A percentile compares a stretch with the other conserved stretches of the same genome.
These are phyloP conservation scores for Mastomys coucha DNA, from an alignment of 2,113 vertebrate genomes.

Conservation along the genomic window DNA sequence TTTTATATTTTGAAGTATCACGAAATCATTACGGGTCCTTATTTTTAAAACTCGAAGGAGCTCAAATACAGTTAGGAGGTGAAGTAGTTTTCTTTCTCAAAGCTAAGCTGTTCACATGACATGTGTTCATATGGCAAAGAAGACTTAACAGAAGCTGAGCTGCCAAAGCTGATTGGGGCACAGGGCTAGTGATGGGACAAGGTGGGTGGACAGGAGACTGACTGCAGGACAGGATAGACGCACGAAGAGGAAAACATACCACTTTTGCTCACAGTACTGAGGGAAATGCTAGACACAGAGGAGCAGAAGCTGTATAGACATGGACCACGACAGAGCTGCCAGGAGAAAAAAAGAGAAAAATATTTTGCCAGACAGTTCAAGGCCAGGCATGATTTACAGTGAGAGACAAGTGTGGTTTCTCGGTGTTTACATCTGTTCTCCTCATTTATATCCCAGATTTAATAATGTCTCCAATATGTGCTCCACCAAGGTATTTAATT, in stretches of 20 bases:
- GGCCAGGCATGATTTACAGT: constrained; percentile 61
- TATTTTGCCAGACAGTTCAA: constrained; percentile 80
- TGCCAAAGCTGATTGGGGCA: constrained; percentile 5
- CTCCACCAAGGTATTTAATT: constrained; percentile 7
- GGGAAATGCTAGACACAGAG: constrained; percentile 94
- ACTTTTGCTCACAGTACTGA: constrained; percentile 93
- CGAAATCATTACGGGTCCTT: not conserved
- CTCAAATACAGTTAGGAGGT: not conserved
- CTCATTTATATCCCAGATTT: not conserved
- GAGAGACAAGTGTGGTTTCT: constrained; percentile 1
- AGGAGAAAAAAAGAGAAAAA: constrained; percentile 85
- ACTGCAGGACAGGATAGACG: constrained; percentile 80
- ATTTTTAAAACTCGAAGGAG: not conserved
- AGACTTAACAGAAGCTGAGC: not conserved
- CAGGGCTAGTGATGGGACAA: constrained; percentile 20
- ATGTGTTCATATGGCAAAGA: not conserved
- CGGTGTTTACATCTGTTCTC: not conserved
- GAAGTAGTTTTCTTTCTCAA: constrained; percentile 5
- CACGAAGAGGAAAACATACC: constrained; percentile 91
- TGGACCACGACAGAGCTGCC: constrained; percentile 91
- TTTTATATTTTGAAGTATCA: not conserved
- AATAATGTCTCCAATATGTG: not conserved
- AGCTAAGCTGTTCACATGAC: not conserved
- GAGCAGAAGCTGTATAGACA: constrained; percentile 92
- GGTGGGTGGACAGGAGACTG: constrained; percentile 64